A percentile compares a stretch with the other conserved stretches of the same genome.
These are phyloP conservation scores for Pollimyrus isidori DNA, from an alignment of 2,113 vertebrate species.

Conservation along the genomic window DNA sequence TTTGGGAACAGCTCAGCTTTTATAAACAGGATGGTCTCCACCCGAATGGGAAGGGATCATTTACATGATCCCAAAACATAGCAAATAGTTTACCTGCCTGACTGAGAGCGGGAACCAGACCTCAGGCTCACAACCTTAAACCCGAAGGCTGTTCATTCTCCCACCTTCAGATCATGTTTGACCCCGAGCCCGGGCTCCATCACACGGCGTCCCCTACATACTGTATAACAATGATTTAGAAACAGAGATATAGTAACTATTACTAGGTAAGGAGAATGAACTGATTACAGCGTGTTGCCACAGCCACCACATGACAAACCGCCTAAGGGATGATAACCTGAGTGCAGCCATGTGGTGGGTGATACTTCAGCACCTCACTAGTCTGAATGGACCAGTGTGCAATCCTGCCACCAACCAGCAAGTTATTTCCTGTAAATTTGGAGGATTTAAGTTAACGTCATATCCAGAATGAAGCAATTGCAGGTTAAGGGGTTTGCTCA, in stretches of 20 bases:
- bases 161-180: background rate
- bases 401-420: no score
- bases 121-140: background rate
- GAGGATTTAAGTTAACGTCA: no score
- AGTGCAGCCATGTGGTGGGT: no score
- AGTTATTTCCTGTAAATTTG: no score
- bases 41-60: background rate
- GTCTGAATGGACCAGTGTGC: no score
- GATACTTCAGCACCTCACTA: no score
- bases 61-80: background rate
- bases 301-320: no score
- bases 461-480: no score
- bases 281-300: no score
- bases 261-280: background rate
- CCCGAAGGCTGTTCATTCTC: background rate
- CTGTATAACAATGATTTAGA: background rate
- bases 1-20: background rate
- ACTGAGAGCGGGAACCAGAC: background rate
- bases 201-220: background rate
- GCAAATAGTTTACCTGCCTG: background rate
- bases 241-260: background rate
- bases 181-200: background rate
- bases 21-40: background rate
- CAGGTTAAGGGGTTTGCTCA: no score
- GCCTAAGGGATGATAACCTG: no score